Evolutionary conservation across 2,113 vertebrate species (phyloP), one percentile per base, ranked within the genome.

Genomic region (Hippocampus guttulatus): DNA sequence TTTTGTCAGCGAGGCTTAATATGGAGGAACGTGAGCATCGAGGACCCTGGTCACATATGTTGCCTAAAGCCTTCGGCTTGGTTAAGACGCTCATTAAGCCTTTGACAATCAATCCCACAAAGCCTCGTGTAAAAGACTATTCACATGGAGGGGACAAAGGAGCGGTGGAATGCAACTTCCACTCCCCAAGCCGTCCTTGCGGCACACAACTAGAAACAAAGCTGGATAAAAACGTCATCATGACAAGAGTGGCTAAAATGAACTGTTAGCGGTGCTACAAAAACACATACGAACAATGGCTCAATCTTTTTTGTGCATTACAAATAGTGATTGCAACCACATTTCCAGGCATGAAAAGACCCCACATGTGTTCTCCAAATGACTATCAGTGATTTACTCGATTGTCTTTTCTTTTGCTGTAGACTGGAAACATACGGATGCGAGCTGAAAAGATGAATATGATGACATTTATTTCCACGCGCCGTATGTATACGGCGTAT

Each of bases 101-200:
- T 88, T 86, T 90, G 89, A 93, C 92, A 93, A 91, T 92, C 92
- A 91, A 69, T 82, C 88, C 82, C 83, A 92, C 92, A 92, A 92
- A 92, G 89, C 87, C 81, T 68, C 43, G 89, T 87, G 86, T 85
- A 84, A 91, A 61, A 82, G 85, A 79, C 91, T 89, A 89, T 93
- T 93, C 92, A 92, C 74, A 45, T 71, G 43, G 27, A 52, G 79
- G 80, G 85, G 75, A 89, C 83, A 89, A 86, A 88, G 75, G 70
- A 90, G 81, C 81, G 58, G 64, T 86, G 90, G 88, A 92, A 90
- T 90, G 86, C 76, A 75, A 82, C 79, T 84, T 70, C 79, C 75
- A 81, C 73, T 80, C 23, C 71, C 69, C 64, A 54, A 51, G 30
- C 55, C 15, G 57, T 27, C 33, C 61, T 64, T 68, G 60, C 11